Evolutionary conservation across 2,888 invertebrate genomes (phyloP).

Genomic region (Eristalis intricaria): DNA sequence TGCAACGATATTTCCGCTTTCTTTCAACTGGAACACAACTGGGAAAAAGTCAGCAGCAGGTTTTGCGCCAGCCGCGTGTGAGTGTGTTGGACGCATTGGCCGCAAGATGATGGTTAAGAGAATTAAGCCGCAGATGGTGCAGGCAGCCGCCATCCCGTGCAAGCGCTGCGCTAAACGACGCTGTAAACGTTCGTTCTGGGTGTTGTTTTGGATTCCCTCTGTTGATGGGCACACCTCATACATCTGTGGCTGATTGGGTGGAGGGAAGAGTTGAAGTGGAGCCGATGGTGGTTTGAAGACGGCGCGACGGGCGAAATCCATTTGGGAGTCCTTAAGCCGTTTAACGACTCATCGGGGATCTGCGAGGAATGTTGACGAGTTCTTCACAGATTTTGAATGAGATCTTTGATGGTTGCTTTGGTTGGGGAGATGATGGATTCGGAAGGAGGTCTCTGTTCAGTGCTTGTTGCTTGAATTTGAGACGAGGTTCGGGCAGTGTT

Average conservation of each 20-base stretch:
- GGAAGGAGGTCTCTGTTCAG: no score
- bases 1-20: slow-evolving; percentile 49
- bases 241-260: neutral
- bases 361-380: neutral
- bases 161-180: slow-evolving; percentile 2
- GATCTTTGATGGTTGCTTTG: neutral
- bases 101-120: slow-evolving; percentile 12
- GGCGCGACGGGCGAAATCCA: neutral
- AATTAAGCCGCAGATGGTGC: slow-evolving; percentile 12
- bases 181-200: slow-evolving; percentile 4
- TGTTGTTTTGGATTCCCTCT: neutral
- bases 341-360: neutral
- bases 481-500: no score
- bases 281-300: neutral
- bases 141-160: neutral
- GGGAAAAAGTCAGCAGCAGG: slow-evolving; percentile 3
- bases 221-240: neutral
- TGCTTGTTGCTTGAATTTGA: no score
- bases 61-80: neutral
- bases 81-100: slow-evolving; percentile 11
- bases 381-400: neutral
- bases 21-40: slow-evolving; percentile 53
- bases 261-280: neutral
- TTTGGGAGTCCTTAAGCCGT: neutral
- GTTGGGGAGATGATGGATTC: no score